phyloP scores from a whole-genome alignment of 2,888 invertebrate species.

The Dryococelus australis region DNA sequence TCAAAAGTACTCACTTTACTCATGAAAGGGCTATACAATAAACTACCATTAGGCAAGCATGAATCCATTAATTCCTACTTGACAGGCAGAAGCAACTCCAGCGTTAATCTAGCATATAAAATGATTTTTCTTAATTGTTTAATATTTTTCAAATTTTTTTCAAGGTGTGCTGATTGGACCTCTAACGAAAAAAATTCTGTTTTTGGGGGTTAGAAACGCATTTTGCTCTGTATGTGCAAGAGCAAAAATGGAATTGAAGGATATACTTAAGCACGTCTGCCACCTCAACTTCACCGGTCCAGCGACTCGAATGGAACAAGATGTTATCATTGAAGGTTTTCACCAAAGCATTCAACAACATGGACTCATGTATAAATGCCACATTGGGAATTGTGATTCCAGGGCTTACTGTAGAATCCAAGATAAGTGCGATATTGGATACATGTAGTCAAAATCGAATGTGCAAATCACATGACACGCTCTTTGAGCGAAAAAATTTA shows the following conservation, averaged over 20 bases:
- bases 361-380: constrained; percentile 38
- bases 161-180: no score
- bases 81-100: no score
- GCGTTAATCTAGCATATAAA: no score
- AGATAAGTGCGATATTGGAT: constrained; percentile 30
- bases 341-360: constrained; percentile 40
- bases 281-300: constrained; percentile 43
- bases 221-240: constrained; percentile 30
- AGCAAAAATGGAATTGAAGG: background rate
- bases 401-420: constrained; percentile 40
- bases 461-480: constrained; percentile 43
- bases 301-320: constrained; percentile 45
- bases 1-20: no score
- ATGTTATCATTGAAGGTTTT: constrained; percentile 44
- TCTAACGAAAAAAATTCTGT: no score
- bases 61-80: no score
- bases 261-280: constrained; percentile 37
- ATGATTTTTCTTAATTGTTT: no score
- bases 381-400: constrained; percentile 47
- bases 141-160: no score
- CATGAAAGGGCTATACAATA: no score
- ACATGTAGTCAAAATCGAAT: constrained; percentile 44
- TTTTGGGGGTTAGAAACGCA: no score
- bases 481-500: constrained; percentile 37
- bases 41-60: no score